Evolutionary conservation across 2,113 vertebrate genomes (phyloP), one percentile per base, ranked within the genome.

Genomic region (Dromaius novaehollandiae): DNA sequence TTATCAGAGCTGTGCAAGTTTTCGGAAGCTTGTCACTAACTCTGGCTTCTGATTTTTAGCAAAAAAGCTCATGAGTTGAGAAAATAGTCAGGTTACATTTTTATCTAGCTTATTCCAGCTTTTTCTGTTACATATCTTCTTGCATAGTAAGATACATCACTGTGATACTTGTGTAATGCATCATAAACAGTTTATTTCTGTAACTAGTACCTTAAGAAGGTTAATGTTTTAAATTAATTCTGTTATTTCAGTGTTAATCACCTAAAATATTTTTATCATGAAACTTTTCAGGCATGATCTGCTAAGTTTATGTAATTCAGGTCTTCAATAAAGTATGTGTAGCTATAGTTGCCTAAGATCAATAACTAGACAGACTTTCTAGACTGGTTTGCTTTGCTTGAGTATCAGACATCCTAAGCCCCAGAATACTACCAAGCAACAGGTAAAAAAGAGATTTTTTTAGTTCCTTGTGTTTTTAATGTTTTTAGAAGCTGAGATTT

Each of bases 1-100:
- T 98, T 98, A 98, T 98, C 98, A 97, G 96, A 98, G 89, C 98
- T 97, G 73, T 97, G 95, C 96, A 97, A 98, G 97, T 98, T 98
- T 98, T 97, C 96, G 96, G 94, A 98, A 95, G 95, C 97, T 98
- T 97, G 96, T 97, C 95, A 97, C 95, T 92, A 96, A 96, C 85
- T 86, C 96, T 97, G 96, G 96, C 95, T 98, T 96, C 91, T 96
- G 94, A 96, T 86, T 98, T 98, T 97, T 95, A 85, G 92, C 53
- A 95, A 96, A 97, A 96, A 97, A 28, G 16, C 91, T 91, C 95
- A 73, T 0, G 7, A 97, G 38, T 97, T 90, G 92, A 95, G 88
- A 83, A 97, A 97, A 95, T 87, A 89, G 79, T 95, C 92, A 95
- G 65, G 80, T 95, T 97, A 90, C 26, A 36, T 90, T 95, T 94